phyloP scores from a whole-genome alignment of 2,113 vertebrate species.

The Myotis brandtii region DNA sequence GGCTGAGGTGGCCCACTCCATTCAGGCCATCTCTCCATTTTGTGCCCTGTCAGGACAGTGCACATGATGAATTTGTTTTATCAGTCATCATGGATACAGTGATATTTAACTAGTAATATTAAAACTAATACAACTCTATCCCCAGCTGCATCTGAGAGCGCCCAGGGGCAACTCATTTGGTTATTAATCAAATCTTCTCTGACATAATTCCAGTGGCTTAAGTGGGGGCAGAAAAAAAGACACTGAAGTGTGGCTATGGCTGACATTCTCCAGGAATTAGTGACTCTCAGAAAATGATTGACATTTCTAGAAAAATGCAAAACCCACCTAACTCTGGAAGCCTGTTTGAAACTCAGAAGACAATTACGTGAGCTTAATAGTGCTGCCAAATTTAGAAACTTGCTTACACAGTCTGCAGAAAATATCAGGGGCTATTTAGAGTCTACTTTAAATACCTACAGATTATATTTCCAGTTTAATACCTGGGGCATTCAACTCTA shows the following conservation, averaged over 20 bases:
- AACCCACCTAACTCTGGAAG: background rate
- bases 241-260: background rate
- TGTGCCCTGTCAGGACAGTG: background rate
- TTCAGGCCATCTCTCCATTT: background rate
- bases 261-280: background rate
- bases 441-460: conserved; percentile 53
- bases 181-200: background rate
- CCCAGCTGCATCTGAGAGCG: background rate
- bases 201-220: background rate
- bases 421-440: conserved; percentile 7
- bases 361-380: conserved; percentile 54
- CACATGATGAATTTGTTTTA: background rate
- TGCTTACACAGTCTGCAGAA: conserved; percentile 30
- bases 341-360: background rate
- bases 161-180: background rate
- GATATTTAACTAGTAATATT: background rate
- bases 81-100: too few relatives aligned
- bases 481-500: conserved; percentile 5
- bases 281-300: background rate
- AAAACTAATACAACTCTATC: background rate
- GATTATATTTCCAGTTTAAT: conserved; percentile 62
- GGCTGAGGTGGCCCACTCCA: background rate
- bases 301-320: background rate
- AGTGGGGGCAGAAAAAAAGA: background rate
- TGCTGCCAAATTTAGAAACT: conserved; percentile 51